Conservation (phyloP, 2,797 vertebrate species). For the Aldrovandia affinis region DNA sequence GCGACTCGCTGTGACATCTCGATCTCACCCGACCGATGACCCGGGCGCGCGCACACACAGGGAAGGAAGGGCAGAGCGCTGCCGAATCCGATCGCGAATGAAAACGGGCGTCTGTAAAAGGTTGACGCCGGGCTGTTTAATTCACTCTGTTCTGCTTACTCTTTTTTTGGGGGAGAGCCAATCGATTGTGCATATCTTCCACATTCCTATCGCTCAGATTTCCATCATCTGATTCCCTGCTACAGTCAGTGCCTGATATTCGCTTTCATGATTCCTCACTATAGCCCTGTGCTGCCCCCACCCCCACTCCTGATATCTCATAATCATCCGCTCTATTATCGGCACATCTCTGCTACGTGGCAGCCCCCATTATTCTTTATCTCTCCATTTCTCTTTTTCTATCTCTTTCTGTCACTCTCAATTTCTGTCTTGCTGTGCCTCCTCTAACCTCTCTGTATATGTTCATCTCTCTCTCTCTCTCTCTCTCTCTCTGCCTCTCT, state of each 20-base stretch:
- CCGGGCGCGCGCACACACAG: not conserved
- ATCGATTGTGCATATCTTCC: not conserved
- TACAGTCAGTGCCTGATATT: not conserved
- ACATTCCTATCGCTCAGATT: not conserved
- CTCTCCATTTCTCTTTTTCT: not conserved
- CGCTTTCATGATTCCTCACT: not conserved
- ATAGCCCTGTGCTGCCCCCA: not conserved
- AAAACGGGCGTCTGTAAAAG: not conserved
- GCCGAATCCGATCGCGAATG: not conserved
- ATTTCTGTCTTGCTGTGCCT: not conserved
- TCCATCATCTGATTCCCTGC: not conserved
- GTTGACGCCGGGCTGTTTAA: not conserved
- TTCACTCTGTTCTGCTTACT: not conserved
- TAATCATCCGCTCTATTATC: not conserved
- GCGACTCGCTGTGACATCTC: not conserved
- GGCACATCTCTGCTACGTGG: not conserved
- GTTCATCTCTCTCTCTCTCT: slow-evolving; percentile 31
- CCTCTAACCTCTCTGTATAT: not conserved
- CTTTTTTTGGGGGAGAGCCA: not conserved
- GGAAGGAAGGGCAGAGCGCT: not conserved
- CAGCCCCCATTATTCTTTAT: not conserved
- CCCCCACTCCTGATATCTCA: not conserved
- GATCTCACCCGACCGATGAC: not conserved
- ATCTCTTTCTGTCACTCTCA: not conserved
- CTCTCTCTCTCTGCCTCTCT: slow-evolving; percentile 1